Percentiles rank a stretch among this genome's conserved stretches.
Conservation (phyloP, 2,797 vertebrate genomes). For the Arnoldichthys spilopterus region DNA sequence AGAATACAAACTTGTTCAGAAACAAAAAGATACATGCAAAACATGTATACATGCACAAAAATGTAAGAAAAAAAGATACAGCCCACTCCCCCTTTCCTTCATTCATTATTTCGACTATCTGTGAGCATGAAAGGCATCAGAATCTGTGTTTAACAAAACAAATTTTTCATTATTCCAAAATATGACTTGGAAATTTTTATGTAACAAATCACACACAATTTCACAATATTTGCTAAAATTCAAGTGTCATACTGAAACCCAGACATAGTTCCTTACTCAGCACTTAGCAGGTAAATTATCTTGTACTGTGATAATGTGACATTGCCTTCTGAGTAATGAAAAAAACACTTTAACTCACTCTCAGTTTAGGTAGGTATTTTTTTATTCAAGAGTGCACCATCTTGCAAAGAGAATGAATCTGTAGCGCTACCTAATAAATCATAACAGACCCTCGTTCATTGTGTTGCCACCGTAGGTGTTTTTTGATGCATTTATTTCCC, state of each 20-base stretch:
- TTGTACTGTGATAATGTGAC: constrained; percentile 37
- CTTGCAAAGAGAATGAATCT: constrained; percentile 12
- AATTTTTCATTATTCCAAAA: too few relatives aligned
- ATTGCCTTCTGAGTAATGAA: constrained; percentile 40
- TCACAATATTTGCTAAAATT: neutral
- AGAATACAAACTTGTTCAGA: constrained; percentile 61
- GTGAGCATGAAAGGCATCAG: too few relatives aligned
- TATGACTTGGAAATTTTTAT: too few relatives aligned
- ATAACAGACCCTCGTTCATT: constrained; percentile 17
- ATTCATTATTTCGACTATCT: neutral
- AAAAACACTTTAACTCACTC: neutral
- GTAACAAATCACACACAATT: neutral
- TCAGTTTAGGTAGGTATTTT: neutral
- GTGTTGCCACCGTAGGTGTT: constrained; percentile 9
- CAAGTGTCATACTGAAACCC: constrained; percentile 5
- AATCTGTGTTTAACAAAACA: too few relatives aligned
- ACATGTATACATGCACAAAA: too few relatives aligned
- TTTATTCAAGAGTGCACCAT: neutral
- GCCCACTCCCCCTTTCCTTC: neutral
- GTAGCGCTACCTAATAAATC: neutral
- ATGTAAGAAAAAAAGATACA: too few relatives aligned
- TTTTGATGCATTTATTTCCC: constrained; percentile 43
- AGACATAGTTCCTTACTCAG: constrained; percentile 4
- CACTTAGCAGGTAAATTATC: constrained; percentile 15
- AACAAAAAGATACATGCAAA: neutral